Evolutionary conservation across 1,140 invertebrate species (phyloP), one percentile per base, ranked within the genome.

Genomic region (Nasonia vitripennis): DNA sequence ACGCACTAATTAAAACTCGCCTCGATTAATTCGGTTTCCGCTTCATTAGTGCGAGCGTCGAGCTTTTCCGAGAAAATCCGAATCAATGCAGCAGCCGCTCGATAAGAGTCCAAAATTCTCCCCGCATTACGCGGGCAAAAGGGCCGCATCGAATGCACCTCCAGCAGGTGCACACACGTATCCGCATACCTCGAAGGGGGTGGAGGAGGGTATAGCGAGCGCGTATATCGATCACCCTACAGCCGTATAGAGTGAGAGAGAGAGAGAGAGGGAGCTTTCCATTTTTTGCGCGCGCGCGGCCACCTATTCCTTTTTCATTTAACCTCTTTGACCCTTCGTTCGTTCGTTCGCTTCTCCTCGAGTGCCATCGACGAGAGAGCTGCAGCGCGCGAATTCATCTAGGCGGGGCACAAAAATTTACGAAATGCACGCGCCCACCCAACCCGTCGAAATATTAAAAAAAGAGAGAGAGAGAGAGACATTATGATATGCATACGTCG

Each of bases 271-370:
- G 20, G 83, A 87, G 83, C 87, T 87, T 87, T 86, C 84, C 88
- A 84, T 87, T 84, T 88, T 86, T 84, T 86, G 86, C 70, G 67
- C 86, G 55, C 86, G 73, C 73, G 7, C 75, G 79, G 74, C 73
- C 37, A 86, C 87, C 88, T 88, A 87, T 88, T 82, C 83, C 45
- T 84, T 84, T 86, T 86, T 86, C 86, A 81, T 81, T 78, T 84
- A 84, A 84, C 71, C 86, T 84, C 82, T 81, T 84, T 84, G 55
- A 80, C 86, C 86, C 86, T 87, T 88, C 87, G 86, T 85, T 86
- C 84, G 87, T 87, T 87, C 84, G 87, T 87, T 87, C 87, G 87
- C 83, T 70, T 68, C 20, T 74, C 41, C 68, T 84, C 67, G 48
- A 79, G 77, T 62, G n/a, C 48, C 67, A 79, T 84, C 77, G 27